phyloP scores from a whole-genome alignment of 2,797 vertebrate genomes.

The Schizothorax lantsangensis region DNA sequence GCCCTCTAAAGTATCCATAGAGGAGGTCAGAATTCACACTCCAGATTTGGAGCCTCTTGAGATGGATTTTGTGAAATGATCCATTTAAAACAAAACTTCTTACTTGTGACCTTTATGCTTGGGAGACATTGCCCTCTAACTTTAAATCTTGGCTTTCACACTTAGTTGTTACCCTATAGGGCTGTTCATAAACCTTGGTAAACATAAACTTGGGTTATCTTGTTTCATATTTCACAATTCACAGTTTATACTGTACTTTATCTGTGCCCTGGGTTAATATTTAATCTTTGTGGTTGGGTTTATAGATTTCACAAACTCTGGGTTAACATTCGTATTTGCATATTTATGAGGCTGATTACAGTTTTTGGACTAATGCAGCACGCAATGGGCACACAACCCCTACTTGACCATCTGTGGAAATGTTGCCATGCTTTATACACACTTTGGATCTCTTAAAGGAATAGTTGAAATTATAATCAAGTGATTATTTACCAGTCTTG shows the following conservation, averaged over 20 bases:
- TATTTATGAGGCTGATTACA: neutral
- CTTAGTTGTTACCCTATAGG: neutral
- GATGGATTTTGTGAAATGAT: constrained; percentile 44
- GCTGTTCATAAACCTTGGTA: neutral
- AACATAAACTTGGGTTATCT: neutral
- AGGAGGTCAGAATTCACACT: constrained; percentile 46
- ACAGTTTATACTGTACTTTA: neutral
- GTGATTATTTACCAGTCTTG: neutral
- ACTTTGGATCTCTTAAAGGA: neutral
- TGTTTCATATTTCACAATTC: constrained; percentile 1
- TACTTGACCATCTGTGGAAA: neutral
- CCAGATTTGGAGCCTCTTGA: constrained; percentile 46
- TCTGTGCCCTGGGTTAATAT: neutral
- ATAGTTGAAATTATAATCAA: neutral
- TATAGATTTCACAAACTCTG: neutral
- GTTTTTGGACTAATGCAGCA: neutral
- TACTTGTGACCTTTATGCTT: constrained; percentile 5
- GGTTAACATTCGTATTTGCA: neutral
- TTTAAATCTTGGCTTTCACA: constrained; percentile 6
- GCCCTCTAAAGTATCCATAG: constrained; percentile 39
- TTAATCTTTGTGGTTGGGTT: neutral
- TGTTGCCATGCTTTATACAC: neutral
- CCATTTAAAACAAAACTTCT: constrained; percentile 24
- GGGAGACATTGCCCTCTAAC: neutral
- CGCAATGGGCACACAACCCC: neutral